Conservation (phyloP, 37 sponge, comb jelly and placozoan genomes). For the Ianthella basta region DNA sequence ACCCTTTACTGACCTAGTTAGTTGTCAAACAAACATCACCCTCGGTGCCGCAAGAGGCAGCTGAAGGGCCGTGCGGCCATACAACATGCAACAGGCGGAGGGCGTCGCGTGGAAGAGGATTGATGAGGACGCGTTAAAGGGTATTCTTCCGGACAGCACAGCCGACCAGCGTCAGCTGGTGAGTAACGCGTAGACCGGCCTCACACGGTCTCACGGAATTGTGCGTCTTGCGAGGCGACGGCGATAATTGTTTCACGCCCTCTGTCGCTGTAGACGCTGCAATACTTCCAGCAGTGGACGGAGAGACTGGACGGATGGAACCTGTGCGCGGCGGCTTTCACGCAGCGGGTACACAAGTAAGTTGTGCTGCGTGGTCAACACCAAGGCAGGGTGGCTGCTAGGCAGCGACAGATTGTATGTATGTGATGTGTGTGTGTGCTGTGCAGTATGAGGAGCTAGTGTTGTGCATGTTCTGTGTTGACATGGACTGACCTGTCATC, state of each 20-base stretch:
- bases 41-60: too few relatives aligned
- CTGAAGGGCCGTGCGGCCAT: too few relatives aligned
- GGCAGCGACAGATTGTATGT: background rate
- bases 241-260: background rate
- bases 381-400: too few relatives aligned
- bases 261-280: slow-evolving; percentile 41
- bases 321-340: slow-evolving; percentile 70
- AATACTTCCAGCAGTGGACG: slow-evolving; percentile 74
- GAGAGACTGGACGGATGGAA: slow-evolving; percentile 69
- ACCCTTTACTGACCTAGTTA: too few relatives aligned
- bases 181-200: too few relatives aligned
- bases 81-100: too few relatives aligned
- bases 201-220: background rate
- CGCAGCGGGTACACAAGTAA: slow-evolving; percentile 54
- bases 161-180: background rate
- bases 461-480: background rate
- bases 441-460: background rate
- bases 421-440: background rate
- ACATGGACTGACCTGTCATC: too few relatives aligned
- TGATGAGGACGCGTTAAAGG: background rate
- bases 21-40: too few relatives aligned
- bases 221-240: background rate
- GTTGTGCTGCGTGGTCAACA: background rate
- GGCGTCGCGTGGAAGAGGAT: background rate
- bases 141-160: background rate